A percentile compares a stretch with the other conserved stretches of the same genome.
These are phyloP conservation scores for Reticulitermes lucifugus DNA, from an alignment of 2,888 invertebrate genomes.

Conservation along the genomic window DNA sequence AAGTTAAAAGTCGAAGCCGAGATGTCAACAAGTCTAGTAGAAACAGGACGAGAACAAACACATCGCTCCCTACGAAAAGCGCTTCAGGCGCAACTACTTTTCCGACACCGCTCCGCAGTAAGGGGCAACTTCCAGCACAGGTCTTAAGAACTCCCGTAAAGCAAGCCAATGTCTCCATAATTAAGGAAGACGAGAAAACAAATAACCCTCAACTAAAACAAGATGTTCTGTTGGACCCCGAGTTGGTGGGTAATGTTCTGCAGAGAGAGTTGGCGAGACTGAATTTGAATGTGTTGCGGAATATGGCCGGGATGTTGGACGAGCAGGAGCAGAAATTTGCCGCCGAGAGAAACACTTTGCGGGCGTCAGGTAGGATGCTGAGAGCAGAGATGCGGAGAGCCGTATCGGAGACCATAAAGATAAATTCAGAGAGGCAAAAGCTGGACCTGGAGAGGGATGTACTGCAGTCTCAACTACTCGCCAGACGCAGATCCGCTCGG, in stretches of 20 bases:
- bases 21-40: neutral
- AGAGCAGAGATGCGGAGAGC: conserved; percentile 48
- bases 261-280: conserved; percentile 46
- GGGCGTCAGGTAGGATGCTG: conserved; percentile 46
- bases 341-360: conserved; percentile 48
- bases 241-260: neutral
- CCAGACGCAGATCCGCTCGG: conserved; percentile 33
- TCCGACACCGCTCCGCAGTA: too few relatives aligned
- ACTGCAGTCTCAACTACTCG: conserved; percentile 51
- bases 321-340: conserved; percentile 49
- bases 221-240: neutral
- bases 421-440: conserved; percentile 48
- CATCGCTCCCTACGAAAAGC: neutral
- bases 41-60: neutral
- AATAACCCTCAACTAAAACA: neutral
- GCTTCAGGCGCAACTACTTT: too few relatives aligned
- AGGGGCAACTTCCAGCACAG: neutral
- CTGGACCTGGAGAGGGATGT: conserved; percentile 50
- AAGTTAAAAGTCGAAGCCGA: neutral
- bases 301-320: conserved; percentile 46
- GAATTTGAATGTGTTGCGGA: conserved; percentile 50
- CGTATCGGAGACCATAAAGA: conserved; percentile 42
- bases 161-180: neutral
- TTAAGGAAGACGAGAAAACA: neutral
- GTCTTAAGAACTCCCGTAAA: neutral